phyloP scores from a whole-genome alignment of 2,888 invertebrate genomes.

The Papilio protenor region DNA sequence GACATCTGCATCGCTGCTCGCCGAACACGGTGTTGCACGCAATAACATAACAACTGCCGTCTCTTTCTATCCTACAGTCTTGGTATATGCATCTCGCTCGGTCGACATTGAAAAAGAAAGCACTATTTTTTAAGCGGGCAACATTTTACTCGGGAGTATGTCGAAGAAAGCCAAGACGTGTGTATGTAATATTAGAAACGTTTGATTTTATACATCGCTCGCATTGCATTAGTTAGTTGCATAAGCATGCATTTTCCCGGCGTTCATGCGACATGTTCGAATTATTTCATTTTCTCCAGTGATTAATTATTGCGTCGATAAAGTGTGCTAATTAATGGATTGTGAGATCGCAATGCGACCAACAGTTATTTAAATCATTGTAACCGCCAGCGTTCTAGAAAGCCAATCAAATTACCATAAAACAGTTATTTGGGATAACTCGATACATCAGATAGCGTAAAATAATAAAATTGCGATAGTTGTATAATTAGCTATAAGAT shows the following conservation, averaged over 20 bases:
- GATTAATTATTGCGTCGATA: slow-evolving; percentile 40
- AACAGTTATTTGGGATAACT: background rate
- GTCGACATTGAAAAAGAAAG: slow-evolving; percentile 83
- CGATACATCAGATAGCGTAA: background rate
- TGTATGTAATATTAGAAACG: slow-evolving; percentile 83
- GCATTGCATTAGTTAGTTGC: slow-evolving; percentile 78
- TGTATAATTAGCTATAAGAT: background rate
- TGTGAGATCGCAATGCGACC: slow-evolving; percentile 18
- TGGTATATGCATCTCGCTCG: slow-evolving; percentile 59
- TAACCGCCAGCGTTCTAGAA: slow-evolving; percentile 15
- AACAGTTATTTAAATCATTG: slow-evolving; percentile 28
- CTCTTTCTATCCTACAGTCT: slow-evolving; percentile 61
- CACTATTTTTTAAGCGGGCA: slow-evolving; percentile 72
- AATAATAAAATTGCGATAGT: slow-evolving; percentile 2
- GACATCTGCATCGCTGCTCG: slow-evolving; percentile 65
- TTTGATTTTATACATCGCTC: slow-evolving; percentile 69
- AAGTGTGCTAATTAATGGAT: slow-evolving; percentile 37
- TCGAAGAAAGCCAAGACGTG: slow-evolving; percentile 81
- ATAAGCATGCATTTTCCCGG: slow-evolving; percentile 80
- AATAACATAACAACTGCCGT: slow-evolving; percentile 64
- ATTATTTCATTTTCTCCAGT: slow-evolving; percentile 42
- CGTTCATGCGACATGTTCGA: slow-evolving; percentile 47
- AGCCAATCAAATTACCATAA: slow-evolving; percentile 8
- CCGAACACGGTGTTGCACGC: slow-evolving; percentile 65
- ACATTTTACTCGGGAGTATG: slow-evolving; percentile 79